Conservation (phyloP, 2,888 invertebrate species). For the Schizaphis graminum region DNA sequence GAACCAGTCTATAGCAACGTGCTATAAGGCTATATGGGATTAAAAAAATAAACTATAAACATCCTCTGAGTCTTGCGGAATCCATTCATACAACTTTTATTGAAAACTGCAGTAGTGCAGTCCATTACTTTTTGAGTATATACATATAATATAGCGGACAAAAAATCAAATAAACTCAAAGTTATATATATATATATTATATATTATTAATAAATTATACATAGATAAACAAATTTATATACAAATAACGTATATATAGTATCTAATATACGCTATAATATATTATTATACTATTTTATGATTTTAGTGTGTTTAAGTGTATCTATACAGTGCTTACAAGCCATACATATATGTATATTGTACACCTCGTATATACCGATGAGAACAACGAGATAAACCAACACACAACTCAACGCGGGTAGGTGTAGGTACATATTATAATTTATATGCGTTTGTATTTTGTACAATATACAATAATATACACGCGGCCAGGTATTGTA, state of each 20-base stretch:
- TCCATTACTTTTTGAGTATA: no score
- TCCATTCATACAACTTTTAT: no score
- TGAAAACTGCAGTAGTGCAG: no score
- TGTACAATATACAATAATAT: slow-evolving; percentile 11
- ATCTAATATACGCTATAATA: background rate
- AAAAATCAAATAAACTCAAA: no score
- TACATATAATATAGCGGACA: no score
- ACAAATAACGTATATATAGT: background rate
- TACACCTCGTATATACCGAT: background rate
- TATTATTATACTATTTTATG: background rate
- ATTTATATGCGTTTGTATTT: background rate
- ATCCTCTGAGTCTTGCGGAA: no score
- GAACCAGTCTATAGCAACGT: no score
- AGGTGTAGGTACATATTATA: slow-evolving; percentile 3
- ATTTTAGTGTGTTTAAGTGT: background rate
- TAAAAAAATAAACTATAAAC: no score
- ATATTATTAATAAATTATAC: background rate
- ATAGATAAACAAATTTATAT: background rate
- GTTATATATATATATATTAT: background rate
- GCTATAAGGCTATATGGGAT: no score
- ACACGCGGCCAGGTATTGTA: background rate
- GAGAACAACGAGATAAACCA: background rate
- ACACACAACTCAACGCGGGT: background rate
- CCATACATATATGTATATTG: background rate
- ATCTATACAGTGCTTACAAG: background rate